Percentiles rank a stretch among this genome's conserved stretches.
These are phyloP conservation scores for Caenorhabditis tropicalis DNA, from an alignment of 1,140 invertebrate species.

Conservation along the genomic window DNA sequence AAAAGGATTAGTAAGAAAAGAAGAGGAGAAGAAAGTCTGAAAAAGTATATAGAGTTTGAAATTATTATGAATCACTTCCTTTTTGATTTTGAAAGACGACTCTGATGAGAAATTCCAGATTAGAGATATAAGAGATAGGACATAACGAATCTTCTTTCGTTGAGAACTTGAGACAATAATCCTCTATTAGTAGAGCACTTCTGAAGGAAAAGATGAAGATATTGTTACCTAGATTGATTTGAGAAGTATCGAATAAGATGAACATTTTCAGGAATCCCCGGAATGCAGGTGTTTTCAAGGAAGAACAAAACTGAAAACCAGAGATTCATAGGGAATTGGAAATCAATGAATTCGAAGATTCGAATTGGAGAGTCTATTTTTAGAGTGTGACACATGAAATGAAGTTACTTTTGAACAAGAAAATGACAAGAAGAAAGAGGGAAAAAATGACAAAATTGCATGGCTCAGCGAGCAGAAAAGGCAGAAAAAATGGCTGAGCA, in stretches of 20 bases:
- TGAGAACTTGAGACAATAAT: no score
- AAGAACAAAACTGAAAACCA: neutral
- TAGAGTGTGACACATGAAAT: neutral
- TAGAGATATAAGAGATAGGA: no score
- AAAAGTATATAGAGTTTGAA: neutral
- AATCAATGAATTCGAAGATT: neutral
- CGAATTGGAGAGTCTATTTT: neutral
- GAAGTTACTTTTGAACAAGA: constrained; percentile 4
- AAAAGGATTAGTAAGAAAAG: neutral
- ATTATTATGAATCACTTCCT: no score
- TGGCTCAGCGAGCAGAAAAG: constrained; percentile 5
- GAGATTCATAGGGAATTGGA: neutral
- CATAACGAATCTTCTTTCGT: no score
- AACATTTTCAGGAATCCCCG: neutral
- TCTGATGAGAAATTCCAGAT: no score
- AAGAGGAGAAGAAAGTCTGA: neutral
- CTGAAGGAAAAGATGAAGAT: no score
- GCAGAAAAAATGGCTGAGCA: constrained; percentile 14
- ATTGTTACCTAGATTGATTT: no score
- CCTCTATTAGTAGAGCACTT: no score
- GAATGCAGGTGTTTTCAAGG: neutral
- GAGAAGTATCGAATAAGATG: no score
- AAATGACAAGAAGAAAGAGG: neutral
- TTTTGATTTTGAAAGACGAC: no score
- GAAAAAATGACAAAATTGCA: constrained; percentile 1